These are phyloP conservation scores for Ptychodera flava DNA, from an alignment of 35 echinoderm and acorn worm genomes.

Conservation along the genomic window DNA sequence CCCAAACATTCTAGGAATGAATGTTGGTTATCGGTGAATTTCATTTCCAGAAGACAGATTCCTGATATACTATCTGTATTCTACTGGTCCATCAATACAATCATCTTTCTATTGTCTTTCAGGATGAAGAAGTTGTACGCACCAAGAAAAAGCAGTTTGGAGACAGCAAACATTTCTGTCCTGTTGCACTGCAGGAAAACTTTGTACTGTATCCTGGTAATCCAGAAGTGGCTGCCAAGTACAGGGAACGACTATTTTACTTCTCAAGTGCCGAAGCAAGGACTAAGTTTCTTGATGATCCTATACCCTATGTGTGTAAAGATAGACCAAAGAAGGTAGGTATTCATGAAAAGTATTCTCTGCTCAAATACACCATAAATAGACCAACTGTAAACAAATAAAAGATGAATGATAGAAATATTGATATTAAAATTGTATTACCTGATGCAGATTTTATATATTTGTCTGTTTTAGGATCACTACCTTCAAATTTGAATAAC, in stretches of 20 bases:
- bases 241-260: slow-evolving; percentile 85
- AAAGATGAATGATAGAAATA: background rate
- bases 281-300: slow-evolving; percentile 64
- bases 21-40: too few species aligned
- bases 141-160: slow-evolving; percentile 98
- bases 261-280: slow-evolving; percentile 57
- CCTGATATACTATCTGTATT: too few species aligned
- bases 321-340: slow-evolving; percentile 69
- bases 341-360: background rate
- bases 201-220: slow-evolving; percentile 89
- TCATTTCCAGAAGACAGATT: too few species aligned
- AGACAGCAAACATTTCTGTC: slow-evolving; percentile 97
- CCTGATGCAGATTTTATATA: too few species aligned
- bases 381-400: background rate
- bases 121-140: slow-evolving; percentile 96
- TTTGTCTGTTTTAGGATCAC: too few species aligned
- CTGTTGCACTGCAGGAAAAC: slow-evolving; percentile 73
- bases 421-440: background rate
- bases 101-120: slow-evolving; percentile 6
- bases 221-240: slow-evolving; percentile 78
- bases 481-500: too few species aligned
- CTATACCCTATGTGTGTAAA: slow-evolving; percentile 59
- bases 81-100: too few species aligned
- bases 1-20: too few species aligned
- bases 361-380: background rate